Conservation (phyloP, 2,797 vertebrate species). For the Poecile montanus region DNA sequence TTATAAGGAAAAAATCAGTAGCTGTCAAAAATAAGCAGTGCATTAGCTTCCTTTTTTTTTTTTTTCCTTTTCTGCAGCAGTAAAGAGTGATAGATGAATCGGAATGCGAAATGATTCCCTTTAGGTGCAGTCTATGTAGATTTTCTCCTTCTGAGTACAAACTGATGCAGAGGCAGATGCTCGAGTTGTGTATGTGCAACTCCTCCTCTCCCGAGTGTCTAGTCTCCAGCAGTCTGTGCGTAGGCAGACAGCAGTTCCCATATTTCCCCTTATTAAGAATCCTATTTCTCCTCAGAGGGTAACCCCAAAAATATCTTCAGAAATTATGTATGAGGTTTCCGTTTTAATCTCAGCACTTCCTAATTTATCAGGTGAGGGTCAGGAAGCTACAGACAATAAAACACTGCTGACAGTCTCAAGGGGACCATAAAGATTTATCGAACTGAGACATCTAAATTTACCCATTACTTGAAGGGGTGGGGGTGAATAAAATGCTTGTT, state of each 20-base stretch:
- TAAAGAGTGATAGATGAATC: neutral
- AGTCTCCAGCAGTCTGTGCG: slow-evolving; percentile 4
- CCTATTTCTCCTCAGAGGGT: slow-evolving; percentile 31
- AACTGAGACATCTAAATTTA: slow-evolving; percentile 51
- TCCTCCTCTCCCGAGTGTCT: slow-evolving; percentile 31
- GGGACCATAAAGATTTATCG: slow-evolving; percentile 6
- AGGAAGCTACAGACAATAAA: slow-evolving; percentile 52
- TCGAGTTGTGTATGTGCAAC: slow-evolving; percentile 12
- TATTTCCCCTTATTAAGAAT: slow-evolving; percentile 64
- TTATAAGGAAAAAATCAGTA: neutral
- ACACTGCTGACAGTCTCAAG: slow-evolving; percentile 25
- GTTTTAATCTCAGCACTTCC: neutral
- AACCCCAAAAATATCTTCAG: slow-evolving; percentile 45
- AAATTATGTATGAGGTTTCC: slow-evolving; percentile 41
- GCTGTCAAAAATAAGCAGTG: neutral
- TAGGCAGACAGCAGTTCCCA: slow-evolving; percentile 34
- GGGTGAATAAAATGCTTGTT: neutral
- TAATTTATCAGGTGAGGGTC: slow-evolving; percentile 51
- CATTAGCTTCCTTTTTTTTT: neutral
- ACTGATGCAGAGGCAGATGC: slow-evolving; percentile 42
- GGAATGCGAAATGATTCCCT: neutral
- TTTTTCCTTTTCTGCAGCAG: neutral
- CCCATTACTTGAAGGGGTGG: neutral
- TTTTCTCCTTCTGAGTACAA: slow-evolving; percentile 47
- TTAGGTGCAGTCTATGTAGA: slow-evolving; percentile 18